phyloP scores from a whole-genome alignment of 2,113 vertebrate genomes.

The Cebidichthys violaceus region DNA sequence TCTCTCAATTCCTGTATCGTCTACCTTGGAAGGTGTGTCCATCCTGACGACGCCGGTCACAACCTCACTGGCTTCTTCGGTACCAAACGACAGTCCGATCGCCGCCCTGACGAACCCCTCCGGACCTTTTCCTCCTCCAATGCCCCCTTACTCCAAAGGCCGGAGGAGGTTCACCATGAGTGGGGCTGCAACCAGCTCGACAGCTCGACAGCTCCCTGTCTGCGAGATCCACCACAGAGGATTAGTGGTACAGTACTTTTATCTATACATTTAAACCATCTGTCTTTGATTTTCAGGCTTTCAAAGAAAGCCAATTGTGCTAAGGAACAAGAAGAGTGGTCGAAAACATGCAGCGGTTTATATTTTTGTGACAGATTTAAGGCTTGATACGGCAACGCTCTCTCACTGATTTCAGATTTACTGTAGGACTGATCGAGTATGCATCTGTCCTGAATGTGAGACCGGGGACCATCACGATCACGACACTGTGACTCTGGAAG shows the following conservation, averaged over 20 bases:
- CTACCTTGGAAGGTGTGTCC: background rate
- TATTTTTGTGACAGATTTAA: background rate
- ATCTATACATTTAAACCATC: background rate
- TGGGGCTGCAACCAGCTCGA: constrained; percentile 35
- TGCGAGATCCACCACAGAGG: constrained; percentile 68
- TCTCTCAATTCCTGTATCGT: background rate
- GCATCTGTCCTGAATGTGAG: constrained; percentile 76
- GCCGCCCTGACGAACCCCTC: background rate
- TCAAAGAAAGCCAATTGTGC: background rate
- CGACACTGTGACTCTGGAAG: constrained; percentile 63
- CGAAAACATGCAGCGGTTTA: background rate
- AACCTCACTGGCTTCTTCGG: constrained; percentile 15
- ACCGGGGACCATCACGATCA: constrained; percentile 68
- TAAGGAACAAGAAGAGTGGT: background rate
- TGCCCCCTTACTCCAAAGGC: background rate
- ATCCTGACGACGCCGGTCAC: background rate
- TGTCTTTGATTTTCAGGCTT: background rate
- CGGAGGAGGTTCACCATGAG: constrained; percentile 74
- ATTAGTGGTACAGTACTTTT: constrained; percentile 52
- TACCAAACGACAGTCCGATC: constrained; percentile 42
- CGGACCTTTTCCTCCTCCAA: background rate
- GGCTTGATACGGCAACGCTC: background rate
- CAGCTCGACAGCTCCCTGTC: constrained; percentile 47
- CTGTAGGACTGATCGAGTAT: constrained; percentile 74
- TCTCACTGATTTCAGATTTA: constrained; percentile 62